Evolutionary conservation across 2,888 invertebrate genomes (phyloP).

Genomic region (Lasiommata megera): DNA sequence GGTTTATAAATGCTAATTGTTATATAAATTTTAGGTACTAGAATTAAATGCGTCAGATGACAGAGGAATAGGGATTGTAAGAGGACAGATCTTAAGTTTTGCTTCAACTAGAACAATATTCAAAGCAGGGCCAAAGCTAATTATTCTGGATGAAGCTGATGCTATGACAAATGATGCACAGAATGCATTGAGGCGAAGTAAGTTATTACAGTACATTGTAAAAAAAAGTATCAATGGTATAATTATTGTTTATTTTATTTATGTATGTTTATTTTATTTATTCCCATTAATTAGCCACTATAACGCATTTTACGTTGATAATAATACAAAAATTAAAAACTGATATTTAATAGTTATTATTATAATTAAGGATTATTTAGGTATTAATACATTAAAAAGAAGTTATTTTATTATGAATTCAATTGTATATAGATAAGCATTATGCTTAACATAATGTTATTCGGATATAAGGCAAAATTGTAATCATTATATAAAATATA

Average conservation of each 20-base stretch:
- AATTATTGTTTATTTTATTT: background rate
- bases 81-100: conserved; percentile 96
- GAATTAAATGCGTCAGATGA: conserved; percentile 99
- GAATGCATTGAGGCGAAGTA: conserved; percentile 96
- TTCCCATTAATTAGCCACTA: too few species aligned
- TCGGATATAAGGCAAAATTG: too few species aligned
- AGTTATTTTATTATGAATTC: too few species aligned
- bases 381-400: too few species aligned
- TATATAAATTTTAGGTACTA: conserved; percentile 82
- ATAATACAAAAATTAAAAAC: too few species aligned
- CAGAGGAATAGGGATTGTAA: conserved; percentile 96
- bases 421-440: too few species aligned
- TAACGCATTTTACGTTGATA: too few species aligned
- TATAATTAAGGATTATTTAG: too few species aligned
- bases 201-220: conserved; percentile 41
- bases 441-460: too few species aligned
- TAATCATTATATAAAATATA: too few species aligned
- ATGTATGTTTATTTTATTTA: background rate
- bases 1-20: background rate
- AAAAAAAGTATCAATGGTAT: background rate
- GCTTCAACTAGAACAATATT: conserved; percentile 98
- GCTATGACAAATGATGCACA: conserved; percentile 99
- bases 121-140: conserved; percentile 95
- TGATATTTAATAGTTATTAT: too few species aligned
- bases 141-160: conserved; percentile 99